These are phyloP conservation scores for Micromys minutus DNA, from an alignment of 2,113 vertebrate genomes.

Conservation along the genomic window DNA sequence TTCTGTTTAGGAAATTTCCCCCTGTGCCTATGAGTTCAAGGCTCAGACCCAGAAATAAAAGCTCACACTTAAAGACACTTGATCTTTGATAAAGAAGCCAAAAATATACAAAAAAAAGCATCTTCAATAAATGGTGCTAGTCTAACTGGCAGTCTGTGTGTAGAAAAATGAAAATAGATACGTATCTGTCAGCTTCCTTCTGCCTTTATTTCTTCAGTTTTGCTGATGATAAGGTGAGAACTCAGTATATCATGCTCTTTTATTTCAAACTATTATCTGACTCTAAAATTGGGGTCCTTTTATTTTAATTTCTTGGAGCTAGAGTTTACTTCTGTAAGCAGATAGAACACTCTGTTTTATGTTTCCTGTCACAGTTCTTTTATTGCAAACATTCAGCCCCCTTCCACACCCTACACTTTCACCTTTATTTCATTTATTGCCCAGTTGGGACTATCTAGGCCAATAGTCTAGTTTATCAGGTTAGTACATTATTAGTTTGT, in stretches of 20 bases:
- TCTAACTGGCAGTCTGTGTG: too few relatives aligned
- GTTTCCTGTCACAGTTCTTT: neutral
- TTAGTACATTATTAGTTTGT: neutral
- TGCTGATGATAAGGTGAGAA: neutral
- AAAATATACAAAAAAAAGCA: too few relatives aligned
- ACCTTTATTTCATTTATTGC: neutral
- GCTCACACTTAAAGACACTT: too few relatives aligned
- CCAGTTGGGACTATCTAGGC: neutral
- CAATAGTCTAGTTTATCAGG: neutral
- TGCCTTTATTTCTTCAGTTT: neutral
- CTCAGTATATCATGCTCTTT: neutral
- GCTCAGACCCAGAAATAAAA: too few relatives aligned
- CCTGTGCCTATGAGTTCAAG: too few relatives aligned
- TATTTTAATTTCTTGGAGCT: neutral
- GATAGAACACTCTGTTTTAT: neutral
- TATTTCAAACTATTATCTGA: slow-evolving; percentile 26
- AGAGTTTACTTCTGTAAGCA: slow-evolving; percentile 33
- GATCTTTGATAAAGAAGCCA: too few relatives aligned
- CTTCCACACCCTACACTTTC: neutral
- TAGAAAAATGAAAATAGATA: too few relatives aligned
- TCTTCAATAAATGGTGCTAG: too few relatives aligned
- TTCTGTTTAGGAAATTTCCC: too few relatives aligned
- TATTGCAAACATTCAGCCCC: neutral
- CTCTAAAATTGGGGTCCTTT: neutral
- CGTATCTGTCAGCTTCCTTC: too few relatives aligned